phyloP scores from a whole-genome alignment of 2,113 vertebrate species.

The Semicossyphus pulcher region DNA sequence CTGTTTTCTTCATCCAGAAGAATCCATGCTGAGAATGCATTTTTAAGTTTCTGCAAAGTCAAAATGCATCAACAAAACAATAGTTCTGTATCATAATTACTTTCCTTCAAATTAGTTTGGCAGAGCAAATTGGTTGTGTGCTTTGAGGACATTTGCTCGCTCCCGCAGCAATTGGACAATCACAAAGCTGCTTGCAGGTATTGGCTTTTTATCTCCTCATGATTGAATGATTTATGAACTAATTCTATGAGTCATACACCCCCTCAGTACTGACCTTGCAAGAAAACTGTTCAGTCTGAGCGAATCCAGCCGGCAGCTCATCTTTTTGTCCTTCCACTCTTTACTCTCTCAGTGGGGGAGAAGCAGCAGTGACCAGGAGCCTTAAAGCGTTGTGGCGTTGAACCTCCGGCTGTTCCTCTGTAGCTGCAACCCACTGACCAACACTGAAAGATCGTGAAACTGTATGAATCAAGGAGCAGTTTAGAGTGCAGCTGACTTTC shows the following conservation, averaged over 20 bases:
- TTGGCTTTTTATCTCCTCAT: conserved; percentile 38
- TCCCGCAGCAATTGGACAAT: neutral
- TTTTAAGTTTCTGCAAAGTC: too few relatives aligned
- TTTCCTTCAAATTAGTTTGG: neutral
- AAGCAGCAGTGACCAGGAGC: neutral
- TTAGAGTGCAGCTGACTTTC: too few relatives aligned
- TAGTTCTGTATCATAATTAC: too few relatives aligned
- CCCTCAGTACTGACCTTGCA: conserved; percentile 47
- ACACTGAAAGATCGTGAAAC: neutral
- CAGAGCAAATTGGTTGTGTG: neutral
- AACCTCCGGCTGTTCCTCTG: conserved; percentile 16
- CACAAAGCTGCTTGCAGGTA: conserved; percentile 23
- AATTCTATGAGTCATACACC: conserved; percentile 44
- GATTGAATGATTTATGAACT: conserved; percentile 57
- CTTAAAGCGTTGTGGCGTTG: neutral
- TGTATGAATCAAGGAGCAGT: too few relatives aligned
- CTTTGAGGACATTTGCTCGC: too few relatives aligned
- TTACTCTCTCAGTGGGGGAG: conserved; percentile 6
- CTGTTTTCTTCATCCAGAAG: too few relatives aligned
- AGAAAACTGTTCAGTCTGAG: conserved; percentile 4
- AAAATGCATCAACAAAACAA: too few relatives aligned
- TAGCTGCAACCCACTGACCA: conserved; percentile 9
- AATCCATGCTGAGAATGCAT: too few relatives aligned
- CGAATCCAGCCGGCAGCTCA: conserved; percentile 15
- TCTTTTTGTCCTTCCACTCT: conserved; percentile 36